These are phyloP conservation scores for Notiomystis cincta DNA, from an alignment of 2,113 vertebrate genomes.

Conservation along the genomic window DNA sequence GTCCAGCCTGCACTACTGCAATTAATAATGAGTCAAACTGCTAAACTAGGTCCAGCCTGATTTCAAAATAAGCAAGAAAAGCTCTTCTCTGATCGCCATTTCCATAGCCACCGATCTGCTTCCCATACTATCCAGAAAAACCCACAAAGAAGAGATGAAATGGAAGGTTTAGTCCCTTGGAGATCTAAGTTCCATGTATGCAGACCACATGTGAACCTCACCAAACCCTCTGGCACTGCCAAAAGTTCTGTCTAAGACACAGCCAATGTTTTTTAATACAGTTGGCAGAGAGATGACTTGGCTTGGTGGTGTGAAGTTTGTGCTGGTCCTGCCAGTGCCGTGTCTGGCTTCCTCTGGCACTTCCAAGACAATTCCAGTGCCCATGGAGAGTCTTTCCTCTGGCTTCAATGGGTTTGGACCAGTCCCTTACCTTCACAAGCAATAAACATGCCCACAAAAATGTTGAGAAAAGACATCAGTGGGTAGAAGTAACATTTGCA, in stretches of 20 bases:
- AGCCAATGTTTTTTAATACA: neutral
- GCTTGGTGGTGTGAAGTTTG: neutral
- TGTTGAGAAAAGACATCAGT: neutral
- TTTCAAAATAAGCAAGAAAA: neutral
- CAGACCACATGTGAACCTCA: neutral
- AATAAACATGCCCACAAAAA: neutral
- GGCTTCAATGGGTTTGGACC: neutral
- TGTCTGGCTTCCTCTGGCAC: neutral
- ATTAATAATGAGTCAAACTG: neutral
- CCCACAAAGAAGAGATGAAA: neutral
- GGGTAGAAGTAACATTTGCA: neutral
- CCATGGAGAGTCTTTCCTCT: neutral
- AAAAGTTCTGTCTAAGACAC: neutral
- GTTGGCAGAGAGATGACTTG: neutral
- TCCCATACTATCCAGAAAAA: neutral
- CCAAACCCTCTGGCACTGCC: neutral
- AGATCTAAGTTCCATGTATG: neutral
- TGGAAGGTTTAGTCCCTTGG: neutral
- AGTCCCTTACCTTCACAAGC: neutral
- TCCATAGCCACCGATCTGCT: neutral
- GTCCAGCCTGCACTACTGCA: neutral
- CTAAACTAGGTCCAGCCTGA: neutral
- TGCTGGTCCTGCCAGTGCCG: neutral
- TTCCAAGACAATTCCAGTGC: neutral
- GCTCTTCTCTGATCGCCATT: accelerated